phyloP scores from a whole-genome alignment of 2,888 invertebrate genomes.

The Torymus aiolomorphi region DNA sequence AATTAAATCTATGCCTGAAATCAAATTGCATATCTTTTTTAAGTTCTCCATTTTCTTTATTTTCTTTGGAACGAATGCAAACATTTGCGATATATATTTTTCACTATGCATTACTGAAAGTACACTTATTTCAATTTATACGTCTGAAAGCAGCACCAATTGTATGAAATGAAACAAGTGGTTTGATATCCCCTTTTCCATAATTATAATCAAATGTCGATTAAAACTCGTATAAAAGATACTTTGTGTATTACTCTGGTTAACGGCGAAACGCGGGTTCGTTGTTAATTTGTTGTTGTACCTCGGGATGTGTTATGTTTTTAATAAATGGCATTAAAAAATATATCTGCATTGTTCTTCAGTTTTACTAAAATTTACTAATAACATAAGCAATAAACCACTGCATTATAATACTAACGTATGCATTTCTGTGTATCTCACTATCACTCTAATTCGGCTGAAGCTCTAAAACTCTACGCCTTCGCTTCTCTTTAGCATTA shows the following conservation, averaged over 20 bases:
- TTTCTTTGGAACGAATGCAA: constrained; percentile 22
- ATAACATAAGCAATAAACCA: constrained; percentile 49
- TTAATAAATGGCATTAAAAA: not conserved
- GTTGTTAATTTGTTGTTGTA: not conserved
- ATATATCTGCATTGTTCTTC: constrained; percentile 7
- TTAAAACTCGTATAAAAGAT: not conserved
- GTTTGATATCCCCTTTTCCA: no score
- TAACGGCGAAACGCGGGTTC: no score
- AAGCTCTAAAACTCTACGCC: constrained; percentile 57
- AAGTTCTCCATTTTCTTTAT: no score
- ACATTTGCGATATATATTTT: not conserved
- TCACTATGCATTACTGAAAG: constrained; percentile 9
- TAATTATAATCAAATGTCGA: not conserved
- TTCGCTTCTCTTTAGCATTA: constrained; percentile 58
- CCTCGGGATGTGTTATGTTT: not conserved
- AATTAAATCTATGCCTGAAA: not conserved
- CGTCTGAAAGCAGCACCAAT: not conserved
- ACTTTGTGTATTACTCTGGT: no score
- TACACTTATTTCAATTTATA: constrained; percentile 9
- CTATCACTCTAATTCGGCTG: constrained; percentile 55
- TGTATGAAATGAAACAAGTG: constrained; percentile 9
- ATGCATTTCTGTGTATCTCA: constrained; percentile 52
- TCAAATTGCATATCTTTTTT: not conserved
- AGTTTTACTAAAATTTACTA: constrained; percentile 26
- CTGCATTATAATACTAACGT: constrained; percentile 49